phyloP scores from a whole-genome alignment of 2,113 vertebrate genomes.

The Myotis yumanensis region DNA sequence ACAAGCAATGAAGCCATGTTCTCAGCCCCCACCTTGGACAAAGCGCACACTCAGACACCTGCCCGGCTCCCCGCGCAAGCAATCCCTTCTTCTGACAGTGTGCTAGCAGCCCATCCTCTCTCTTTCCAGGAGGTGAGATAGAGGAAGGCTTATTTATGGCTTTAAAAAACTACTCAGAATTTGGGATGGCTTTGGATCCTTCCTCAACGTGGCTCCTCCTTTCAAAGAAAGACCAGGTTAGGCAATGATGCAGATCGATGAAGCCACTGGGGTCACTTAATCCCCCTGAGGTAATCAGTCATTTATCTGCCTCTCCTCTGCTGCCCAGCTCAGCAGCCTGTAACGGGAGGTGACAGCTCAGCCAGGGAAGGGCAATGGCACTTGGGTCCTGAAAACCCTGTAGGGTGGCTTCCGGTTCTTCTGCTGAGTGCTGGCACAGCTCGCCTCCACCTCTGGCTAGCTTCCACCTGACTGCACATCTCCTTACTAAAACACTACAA shows the following conservation, averaged over 20 bases:
- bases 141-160: conserved; percentile 7
- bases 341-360: background rate
- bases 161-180: background rate
- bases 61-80: background rate
- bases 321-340: background rate
- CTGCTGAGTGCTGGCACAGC: background rate
- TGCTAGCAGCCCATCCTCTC: background rate
- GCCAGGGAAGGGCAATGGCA: background rate
- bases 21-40: background rate
- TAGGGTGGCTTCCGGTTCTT: background rate
- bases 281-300: conserved; percentile 44
- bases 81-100: background rate
- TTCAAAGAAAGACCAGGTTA: conserved; percentile 53
- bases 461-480: background rate
- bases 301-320: conserved; percentile 46
- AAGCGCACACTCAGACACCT: background rate
- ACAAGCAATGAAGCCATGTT: background rate
- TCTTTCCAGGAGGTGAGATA: background rate
- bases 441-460: background rate
- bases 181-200: background rate
- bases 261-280: conserved; percentile 8
- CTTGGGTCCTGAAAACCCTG: background rate
- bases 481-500: background rate
- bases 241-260: conserved; percentile 48
- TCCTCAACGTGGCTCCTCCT: background rate